Percentiles rank a stretch among this genome's conserved stretches.
Evolutionary conservation across 2,888 invertebrate genomes (phyloP).

Genomic region (Eupithecia inturbata): DNA sequence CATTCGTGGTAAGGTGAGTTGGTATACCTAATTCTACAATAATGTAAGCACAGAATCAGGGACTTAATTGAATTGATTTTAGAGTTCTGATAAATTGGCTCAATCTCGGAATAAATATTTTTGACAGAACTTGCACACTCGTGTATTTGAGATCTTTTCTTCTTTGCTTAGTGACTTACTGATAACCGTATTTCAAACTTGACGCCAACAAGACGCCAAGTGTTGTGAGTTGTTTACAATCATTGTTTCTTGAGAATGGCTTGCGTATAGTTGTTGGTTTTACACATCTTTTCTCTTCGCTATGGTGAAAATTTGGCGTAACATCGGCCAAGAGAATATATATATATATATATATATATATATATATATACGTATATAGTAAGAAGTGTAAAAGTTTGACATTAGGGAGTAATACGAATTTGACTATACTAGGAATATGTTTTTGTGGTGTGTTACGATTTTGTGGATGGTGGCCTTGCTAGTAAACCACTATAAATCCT

Average conservation of each 20-base stretch:
- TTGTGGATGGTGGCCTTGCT: slow-evolving; percentile 2
- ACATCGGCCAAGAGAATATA: background rate
- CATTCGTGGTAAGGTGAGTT: too few relatives aligned
- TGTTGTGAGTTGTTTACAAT: background rate
- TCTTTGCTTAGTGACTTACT: too few relatives aligned
- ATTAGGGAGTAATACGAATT: slow-evolving; percentile 14
- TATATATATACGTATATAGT: too few relatives aligned
- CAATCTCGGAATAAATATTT: too few relatives aligned
- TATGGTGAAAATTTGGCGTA: background rate
- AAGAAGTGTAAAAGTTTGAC: slow-evolving; percentile 5
- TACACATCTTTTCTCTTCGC: background rate
- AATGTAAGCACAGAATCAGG: too few relatives aligned
- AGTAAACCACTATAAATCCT: slow-evolving; percentile 7
- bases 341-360: too few relatives aligned
- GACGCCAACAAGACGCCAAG: background rate
- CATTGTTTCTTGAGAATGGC: too few relatives aligned
- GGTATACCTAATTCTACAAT: too few relatives aligned
- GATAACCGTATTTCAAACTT: background rate
- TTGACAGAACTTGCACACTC: too few relatives aligned
- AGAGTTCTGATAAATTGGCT: too few relatives aligned
- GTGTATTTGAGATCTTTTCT: too few relatives aligned
- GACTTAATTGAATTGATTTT: too few relatives aligned
- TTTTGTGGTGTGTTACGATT: slow-evolving; percentile 14
- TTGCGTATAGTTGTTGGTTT: background rate
- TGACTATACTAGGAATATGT: slow-evolving; percentile 16